Evolutionary conservation across 37 sponge, comb jelly and placozoan species (phyloP).

Genomic region (Ianthella basta): DNA sequence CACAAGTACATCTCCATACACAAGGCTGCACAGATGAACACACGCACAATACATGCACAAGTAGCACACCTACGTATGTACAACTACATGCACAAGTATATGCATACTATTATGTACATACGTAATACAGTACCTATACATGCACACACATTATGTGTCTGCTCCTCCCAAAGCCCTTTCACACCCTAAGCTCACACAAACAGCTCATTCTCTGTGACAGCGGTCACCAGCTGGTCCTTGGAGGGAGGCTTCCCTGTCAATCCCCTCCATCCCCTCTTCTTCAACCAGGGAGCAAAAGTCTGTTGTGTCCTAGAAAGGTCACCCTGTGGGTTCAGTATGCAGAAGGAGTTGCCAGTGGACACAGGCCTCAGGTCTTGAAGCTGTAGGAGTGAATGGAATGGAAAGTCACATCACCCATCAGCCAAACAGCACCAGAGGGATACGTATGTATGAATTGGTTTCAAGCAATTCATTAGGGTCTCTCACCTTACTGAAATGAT

Average conservation of each 20-base stretch:
- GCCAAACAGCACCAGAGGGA: not conserved
- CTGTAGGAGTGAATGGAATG: not conserved
- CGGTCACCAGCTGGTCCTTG: constrained; percentile 31
- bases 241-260: constrained; percentile 53
- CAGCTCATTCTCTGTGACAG: constrained; percentile 51
- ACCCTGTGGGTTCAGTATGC: constrained; percentile 75
- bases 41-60: too few relatives aligned
- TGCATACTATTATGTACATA: not conserved
- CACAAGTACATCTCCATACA: too few relatives aligned
- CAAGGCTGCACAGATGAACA: too few relatives aligned
- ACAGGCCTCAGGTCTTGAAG: constrained; percentile 9
- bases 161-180: too few relatives aligned
- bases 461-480: not conserved
- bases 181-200: constrained; percentile 87
- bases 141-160: too few relatives aligned
- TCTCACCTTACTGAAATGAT: constrained; percentile 14
- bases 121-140: too few relatives aligned
- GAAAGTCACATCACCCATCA: too few relatives aligned
- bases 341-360: constrained; percentile 48
- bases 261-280: constrained; percentile 70
- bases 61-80: not conserved
- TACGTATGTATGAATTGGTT: not conserved
- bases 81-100: not conserved
- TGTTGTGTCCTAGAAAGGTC: constrained; percentile 71
- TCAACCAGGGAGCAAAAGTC: constrained; percentile 61